Conservation (phyloP, 2,888 invertebrate species). For the Nomada fucata region DNA sequence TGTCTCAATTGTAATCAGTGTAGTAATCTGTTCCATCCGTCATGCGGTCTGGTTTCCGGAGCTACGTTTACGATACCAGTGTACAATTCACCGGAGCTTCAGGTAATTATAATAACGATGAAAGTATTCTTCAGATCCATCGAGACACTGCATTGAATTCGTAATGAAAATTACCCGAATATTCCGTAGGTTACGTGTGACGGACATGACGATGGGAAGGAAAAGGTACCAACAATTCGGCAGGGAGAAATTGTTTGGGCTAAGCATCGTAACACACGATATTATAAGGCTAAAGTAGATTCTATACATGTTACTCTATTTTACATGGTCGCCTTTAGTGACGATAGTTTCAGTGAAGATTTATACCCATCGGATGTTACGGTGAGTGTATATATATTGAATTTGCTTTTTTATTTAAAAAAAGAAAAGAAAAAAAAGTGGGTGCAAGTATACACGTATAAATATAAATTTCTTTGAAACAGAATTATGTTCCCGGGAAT, state of each 20-base stretch:
- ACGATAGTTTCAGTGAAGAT: slow-evolving; percentile 87
- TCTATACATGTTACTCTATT: slow-evolving; percentile 84
- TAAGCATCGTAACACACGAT: slow-evolving; percentile 87
- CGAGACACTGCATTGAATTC: background rate
- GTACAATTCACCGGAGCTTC: slow-evolving; percentile 76
- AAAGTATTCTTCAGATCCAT: background rate
- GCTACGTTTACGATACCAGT: slow-evolving; percentile 81
- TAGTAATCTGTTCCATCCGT: slow-evolving; percentile 85
- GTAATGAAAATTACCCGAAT: background rate
- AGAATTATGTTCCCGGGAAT: slow-evolving; percentile 78
- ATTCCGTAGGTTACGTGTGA: slow-evolving; percentile 78
- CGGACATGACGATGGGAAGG: slow-evolving; percentile 77
- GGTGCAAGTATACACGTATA: no score
- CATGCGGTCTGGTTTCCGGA: slow-evolving; percentile 86
- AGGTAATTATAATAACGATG: slow-evolving; percentile 64
- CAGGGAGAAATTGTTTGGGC: slow-evolving; percentile 86
- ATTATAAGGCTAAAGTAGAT: slow-evolving; percentile 86
- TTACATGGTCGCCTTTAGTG: slow-evolving; percentile 87
- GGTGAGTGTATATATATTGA: slow-evolving; percentile 79
- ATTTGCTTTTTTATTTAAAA: background rate
- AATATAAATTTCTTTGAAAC: background rate
- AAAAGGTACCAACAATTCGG: slow-evolving; percentile 77
- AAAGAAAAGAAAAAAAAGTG: no score
- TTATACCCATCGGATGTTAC: slow-evolving; percentile 86
- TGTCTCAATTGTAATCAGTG: slow-evolving; percentile 85